phyloP scores from a whole-genome alignment of 1,140 invertebrate genomes.

The Orussus abietinus region DNA sequence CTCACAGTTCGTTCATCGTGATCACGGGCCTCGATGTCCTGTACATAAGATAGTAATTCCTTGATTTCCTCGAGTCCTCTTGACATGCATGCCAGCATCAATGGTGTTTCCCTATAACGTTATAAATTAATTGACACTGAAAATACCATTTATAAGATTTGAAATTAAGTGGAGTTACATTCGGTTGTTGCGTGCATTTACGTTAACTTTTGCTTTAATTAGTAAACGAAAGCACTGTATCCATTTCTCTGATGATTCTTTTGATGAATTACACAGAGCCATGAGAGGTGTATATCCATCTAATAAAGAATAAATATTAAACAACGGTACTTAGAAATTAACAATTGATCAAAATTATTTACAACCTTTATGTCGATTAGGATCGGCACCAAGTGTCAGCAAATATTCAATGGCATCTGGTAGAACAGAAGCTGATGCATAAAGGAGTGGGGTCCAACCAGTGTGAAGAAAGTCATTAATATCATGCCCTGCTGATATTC shows the following conservation, averaged over 20 bases:
- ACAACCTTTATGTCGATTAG: slow-evolving; percentile 42
- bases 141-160: slow-evolving; percentile 3
- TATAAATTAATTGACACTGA: slow-evolving; percentile 5
- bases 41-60: slow-evolving; percentile 46
- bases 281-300: slow-evolving; percentile 58
- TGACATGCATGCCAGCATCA: slow-evolving; percentile 55
- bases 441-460: slow-evolving; percentile 42
- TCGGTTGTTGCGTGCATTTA: slow-evolving; percentile 32
- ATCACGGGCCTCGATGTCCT: slow-evolving; percentile 55
- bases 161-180: slow-evolving; percentile 16
- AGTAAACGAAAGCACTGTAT: slow-evolving; percentile 35
- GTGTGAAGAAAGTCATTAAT: slow-evolving; percentile 31
- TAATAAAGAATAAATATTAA: slow-evolving; percentile 29
- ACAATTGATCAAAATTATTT: slow-evolving; percentile 8
- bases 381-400: slow-evolving; percentile 37
- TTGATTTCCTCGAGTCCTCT: slow-evolving; percentile 45
- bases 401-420: slow-evolving; percentile 33
- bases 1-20: slow-evolving; percentile 54
- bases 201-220: slow-evolving; percentile 32
- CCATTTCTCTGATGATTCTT: slow-evolving; percentile 19
- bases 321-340: slow-evolving; percentile 5
- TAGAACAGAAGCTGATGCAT: slow-evolving; percentile 34
- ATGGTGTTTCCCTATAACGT: slow-evolving; percentile 48
- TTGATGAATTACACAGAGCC: slow-evolving; percentile 37
- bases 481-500: slow-evolving; percentile 24